phyloP scores from a whole-genome alignment of 2,888 invertebrate genomes.

The Folsomia candida region DNA sequence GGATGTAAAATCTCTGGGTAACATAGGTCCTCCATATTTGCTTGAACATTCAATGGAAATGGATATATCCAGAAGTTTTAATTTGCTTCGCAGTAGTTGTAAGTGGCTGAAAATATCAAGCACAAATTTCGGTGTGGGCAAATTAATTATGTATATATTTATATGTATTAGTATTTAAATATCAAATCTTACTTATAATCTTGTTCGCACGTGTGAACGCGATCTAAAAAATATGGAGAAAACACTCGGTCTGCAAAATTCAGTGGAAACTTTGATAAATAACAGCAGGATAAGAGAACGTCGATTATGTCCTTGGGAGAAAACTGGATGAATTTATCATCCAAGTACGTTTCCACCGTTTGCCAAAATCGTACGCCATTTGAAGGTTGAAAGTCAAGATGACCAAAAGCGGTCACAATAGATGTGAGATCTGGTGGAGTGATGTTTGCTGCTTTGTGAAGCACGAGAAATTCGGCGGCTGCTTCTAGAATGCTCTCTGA shows the following conservation, averaged over 20 bases:
- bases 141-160: neutral
- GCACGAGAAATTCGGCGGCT: constrained; percentile 61
- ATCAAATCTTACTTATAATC: constrained; percentile 43
- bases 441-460: constrained; percentile 56
- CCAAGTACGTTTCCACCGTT: constrained; percentile 59
- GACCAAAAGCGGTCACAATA: constrained; percentile 64
- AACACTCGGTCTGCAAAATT: constrained; percentile 63
- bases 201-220: constrained; percentile 56
- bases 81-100: constrained; percentile 56
- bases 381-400: constrained; percentile 61
- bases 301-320: constrained; percentile 61
- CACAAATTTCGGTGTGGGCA: too few species aligned
- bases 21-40: constrained; percentile 61
- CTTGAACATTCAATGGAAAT: constrained; percentile 63
- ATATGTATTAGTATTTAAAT: neutral
- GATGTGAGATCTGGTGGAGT: constrained; percentile 61
- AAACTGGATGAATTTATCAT: constrained; percentile 61
- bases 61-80: constrained; percentile 65
- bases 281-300: constrained; percentile 65
- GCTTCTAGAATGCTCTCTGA: constrained; percentile 62
- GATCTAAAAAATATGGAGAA: constrained; percentile 63
- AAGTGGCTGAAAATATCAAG: constrained; percentile 50
- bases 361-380: constrained; percentile 61
- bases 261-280: constrained; percentile 63
- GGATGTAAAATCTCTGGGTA: constrained; percentile 60